Conservation (phyloP, 2,113 vertebrate genomes). For the Gracilinanus agilis region DNA sequence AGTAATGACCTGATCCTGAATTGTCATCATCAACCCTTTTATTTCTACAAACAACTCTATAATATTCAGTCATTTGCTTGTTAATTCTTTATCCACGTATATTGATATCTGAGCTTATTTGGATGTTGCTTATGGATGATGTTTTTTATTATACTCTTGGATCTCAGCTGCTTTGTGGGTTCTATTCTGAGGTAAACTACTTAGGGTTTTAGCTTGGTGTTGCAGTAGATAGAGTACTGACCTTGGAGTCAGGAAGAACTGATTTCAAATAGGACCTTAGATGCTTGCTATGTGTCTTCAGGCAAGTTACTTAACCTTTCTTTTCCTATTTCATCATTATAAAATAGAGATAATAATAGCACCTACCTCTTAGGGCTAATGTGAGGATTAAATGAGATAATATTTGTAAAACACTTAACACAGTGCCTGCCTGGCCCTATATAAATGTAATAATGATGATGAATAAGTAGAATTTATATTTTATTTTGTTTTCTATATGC, state of each 20-base stretch:
- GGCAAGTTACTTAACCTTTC: too few relatives aligned
- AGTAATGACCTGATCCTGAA: neutral
- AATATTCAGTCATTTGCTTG: neutral
- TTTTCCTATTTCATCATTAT: too few relatives aligned
- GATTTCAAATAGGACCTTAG: too few relatives aligned
- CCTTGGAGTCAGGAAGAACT: too few relatives aligned
- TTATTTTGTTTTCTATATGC: neutral
- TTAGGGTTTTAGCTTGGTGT: neutral
- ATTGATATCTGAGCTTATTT: neutral
- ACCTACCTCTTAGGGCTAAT: too few relatives aligned
- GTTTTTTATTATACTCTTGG: neutral
- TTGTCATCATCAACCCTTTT: neutral
- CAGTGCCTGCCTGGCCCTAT: too few relatives aligned
- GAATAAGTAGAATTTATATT: neutral
- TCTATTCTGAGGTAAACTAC: neutral
- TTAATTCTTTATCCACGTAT: neutral
- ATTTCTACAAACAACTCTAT: neutral
- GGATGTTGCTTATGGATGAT: neutral
- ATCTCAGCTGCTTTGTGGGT: neutral
- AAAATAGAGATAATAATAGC: too few relatives aligned
- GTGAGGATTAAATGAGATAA: too few relatives aligned
- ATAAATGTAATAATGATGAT: too few relatives aligned
- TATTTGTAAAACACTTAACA: too few relatives aligned
- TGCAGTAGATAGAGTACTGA: neutral
- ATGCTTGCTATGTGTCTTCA: too few relatives aligned